These are phyloP conservation scores for Orthonyx spaldingii DNA, from an alignment of 2,113 vertebrate species.

Conservation along the genomic window DNA sequence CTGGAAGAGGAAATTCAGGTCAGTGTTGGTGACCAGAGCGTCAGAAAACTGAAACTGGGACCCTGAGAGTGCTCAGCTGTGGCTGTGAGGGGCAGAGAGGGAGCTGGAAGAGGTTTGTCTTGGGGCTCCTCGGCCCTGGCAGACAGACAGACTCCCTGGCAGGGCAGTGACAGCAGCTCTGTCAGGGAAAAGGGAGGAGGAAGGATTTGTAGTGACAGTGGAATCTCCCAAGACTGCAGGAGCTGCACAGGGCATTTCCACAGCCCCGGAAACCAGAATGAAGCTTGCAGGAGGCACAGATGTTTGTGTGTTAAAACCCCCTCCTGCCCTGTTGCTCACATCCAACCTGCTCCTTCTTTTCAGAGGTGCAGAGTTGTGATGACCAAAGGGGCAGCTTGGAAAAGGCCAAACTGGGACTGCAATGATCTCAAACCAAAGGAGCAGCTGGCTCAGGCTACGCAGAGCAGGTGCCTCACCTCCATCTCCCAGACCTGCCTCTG, in stretches of 20 bases:
- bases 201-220: not conserved
- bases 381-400: not conserved
- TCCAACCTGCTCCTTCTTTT: not conserved
- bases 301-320: not conserved
- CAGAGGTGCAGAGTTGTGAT: not conserved
- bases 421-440: not conserved
- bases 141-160: not conserved
- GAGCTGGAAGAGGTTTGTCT: not conserved
- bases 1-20: conserved; percentile 51
- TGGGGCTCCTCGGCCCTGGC: not conserved
- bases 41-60: not conserved
- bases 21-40: not conserved
- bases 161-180: not conserved
- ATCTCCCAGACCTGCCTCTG: conserved; percentile 85
- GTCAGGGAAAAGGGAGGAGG: not conserved
- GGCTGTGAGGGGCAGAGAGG: not conserved
- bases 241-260: not conserved
- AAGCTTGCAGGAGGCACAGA: not conserved
- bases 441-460: not conserved
- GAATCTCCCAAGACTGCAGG: not conserved
- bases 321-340: not conserved
- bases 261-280: not conserved
- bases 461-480: conserved; percentile 79
- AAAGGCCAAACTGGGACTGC: not conserved
- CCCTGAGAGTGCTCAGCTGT: not conserved